Evolutionary conservation across 1,140 invertebrate species (phyloP).

Genomic region (Tetramorium parvispinum): DNA sequence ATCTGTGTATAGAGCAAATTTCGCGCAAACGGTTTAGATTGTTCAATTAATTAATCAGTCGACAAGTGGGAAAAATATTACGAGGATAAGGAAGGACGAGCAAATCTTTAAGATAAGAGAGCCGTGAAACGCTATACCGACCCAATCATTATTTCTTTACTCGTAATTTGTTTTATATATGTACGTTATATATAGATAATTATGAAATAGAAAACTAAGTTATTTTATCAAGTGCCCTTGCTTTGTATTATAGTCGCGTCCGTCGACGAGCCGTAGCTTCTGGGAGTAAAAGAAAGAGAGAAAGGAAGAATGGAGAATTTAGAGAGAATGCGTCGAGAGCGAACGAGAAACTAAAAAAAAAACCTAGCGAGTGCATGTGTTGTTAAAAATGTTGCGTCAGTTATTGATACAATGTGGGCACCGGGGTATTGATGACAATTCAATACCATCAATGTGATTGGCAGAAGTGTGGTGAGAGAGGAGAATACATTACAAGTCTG

Average conservation of each 20-base stretch:
- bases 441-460: slow-evolving; percentile 79
- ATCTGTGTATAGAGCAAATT: slow-evolving; percentile 63
- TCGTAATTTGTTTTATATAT: slow-evolving; percentile 85
- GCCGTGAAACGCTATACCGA: slow-evolving; percentile 79
- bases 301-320: slow-evolving; percentile 58
- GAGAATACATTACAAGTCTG: slow-evolving; percentile 84
- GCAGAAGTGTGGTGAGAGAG: slow-evolving; percentile 80
- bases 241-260: slow-evolving; percentile 85
- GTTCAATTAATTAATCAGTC: slow-evolving; percentile 69
- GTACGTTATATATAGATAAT: slow-evolving; percentile 85
- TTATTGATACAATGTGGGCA: slow-evolving; percentile 80
- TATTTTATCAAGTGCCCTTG: slow-evolving; percentile 86
- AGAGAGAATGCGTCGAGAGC: slow-evolving; percentile 59
- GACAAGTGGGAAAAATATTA: slow-evolving; percentile 55
- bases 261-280: slow-evolving; percentile 83
- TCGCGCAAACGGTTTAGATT: slow-evolving; percentile 59
- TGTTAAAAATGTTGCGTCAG: slow-evolving; percentile 80
- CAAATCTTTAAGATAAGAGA: slow-evolving; percentile 75
- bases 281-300: slow-evolving; percentile 75
- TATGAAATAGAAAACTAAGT: slow-evolving; percentile 86
- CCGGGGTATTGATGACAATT: slow-evolving; percentile 72
- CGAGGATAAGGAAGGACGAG: slow-evolving; percentile 41
- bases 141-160: slow-evolving; percentile 84
- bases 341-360: slow-evolving; percentile 60
- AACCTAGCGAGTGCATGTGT: slow-evolving; percentile 59